Evolutionary conservation across 2,113 vertebrate genomes (phyloP), one percentile per base, ranked within the genome.

Genomic region (Austrofundulus limnaeus): DNA sequence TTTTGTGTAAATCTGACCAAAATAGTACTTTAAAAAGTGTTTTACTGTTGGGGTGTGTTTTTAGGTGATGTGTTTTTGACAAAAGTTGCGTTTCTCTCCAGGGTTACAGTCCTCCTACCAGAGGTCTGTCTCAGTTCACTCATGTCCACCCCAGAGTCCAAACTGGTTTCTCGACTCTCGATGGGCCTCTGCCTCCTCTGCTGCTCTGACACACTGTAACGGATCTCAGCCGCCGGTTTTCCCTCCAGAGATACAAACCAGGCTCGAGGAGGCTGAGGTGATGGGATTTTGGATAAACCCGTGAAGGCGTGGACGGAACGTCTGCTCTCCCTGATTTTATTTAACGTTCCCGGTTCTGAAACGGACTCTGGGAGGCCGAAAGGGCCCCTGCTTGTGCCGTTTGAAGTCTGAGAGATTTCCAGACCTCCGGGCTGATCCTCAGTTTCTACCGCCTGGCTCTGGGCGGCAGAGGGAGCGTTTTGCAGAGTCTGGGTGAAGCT

Each of bases 241-340:
- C 95, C 95, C 15, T 97, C 95, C 53, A 97, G 81, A 0, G 95
- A 96, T 3, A 97, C 95, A 38, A 97, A 97, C 96, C 96, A 97
- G 0, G 96, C 95, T 66, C 95, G 89, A 3, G 96, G 94, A 25
- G 94, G 93, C 0, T 93, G 94, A 13, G 89, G 91, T 0, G 92
- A 92, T 13, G 93, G 92, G 50, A 88, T 88, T 74, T 93, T 93
- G 17, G 93, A 92, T 46, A 94, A 92, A 45, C 94, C 93, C 19
- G 90, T 50, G 11, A 94, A 58, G 0, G 92, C 92, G 42, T 93
- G 93, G 38, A 94, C 90, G 0, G 94, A 95, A 73, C 51, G 85
- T 39, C 81, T 68, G 56, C 48, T 92, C 1, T 85, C 91, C 0
- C 92, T 84, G 0, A 94, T 92, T 87, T 93, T 93, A 1, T 93